Percentiles rank a stretch among this genome's conserved stretches.
Conservation (phyloP, 23 tunicate species). For the Trididemnum clinides region DNA sequence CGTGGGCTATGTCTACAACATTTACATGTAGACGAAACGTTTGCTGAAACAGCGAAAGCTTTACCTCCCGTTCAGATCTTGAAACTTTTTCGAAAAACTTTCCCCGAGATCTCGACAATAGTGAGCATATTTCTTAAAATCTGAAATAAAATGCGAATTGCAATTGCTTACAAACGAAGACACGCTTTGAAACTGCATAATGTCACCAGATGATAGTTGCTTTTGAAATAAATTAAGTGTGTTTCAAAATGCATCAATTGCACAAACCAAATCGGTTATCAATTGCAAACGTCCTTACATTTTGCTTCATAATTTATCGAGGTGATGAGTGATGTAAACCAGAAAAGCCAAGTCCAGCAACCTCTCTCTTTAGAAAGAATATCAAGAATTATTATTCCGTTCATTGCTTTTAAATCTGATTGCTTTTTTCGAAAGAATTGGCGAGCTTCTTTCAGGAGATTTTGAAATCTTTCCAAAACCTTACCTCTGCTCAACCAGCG, state of each 20-base stretch:
- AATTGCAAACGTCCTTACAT: background rate
- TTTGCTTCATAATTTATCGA: background rate
- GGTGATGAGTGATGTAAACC: background rate
- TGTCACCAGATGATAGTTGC: background rate
- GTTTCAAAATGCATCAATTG: background rate
- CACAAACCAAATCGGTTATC: background rate
- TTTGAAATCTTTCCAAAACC: background rate
- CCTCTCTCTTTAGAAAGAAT: background rate
- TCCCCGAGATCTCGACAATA: background rate
- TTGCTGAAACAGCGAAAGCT: background rate
- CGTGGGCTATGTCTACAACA: background rate
- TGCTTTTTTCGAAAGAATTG: background rate
- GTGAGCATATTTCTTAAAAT: background rate
- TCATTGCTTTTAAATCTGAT: background rate
- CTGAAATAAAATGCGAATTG: background rate
- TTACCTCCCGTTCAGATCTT: background rate
- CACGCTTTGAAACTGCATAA: background rate
- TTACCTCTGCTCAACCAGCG: background rate
- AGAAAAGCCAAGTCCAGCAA: background rate
- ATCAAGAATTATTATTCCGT: background rate
- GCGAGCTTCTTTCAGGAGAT: background rate
- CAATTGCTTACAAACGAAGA: background rate
- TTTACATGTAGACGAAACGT: background rate
- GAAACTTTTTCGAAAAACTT: background rate
- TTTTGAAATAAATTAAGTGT: background rate